These are phyloP conservation scores for Xenentodon cancila DNA, from an alignment of 2,797 vertebrate genomes.

Conservation along the genomic window DNA sequence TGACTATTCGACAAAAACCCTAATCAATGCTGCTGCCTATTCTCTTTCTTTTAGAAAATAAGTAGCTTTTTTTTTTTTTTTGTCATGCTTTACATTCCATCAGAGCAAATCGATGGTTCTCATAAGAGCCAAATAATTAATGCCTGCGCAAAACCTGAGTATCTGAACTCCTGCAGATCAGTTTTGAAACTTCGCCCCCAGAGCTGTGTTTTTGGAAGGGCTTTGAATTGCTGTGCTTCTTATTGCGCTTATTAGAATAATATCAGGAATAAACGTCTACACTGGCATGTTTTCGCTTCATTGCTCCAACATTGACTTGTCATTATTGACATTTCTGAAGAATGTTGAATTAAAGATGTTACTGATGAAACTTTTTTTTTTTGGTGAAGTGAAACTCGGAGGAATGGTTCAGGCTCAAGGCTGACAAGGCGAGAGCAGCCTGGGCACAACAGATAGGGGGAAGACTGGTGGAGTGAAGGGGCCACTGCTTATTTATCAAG, in stretches of 20 bases:
- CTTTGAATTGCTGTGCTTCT: constrained; percentile 43
- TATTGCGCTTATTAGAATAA: constrained; percentile 34
- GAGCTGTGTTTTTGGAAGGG: constrained; percentile 22
- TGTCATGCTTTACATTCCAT: constrained; percentile 59
- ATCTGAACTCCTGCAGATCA: constrained; percentile 27
- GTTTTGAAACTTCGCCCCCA: constrained; percentile 13
- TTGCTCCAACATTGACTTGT: constrained; percentile 41
- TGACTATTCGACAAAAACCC: constrained; percentile 65
- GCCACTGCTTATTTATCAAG: constrained; percentile 80
- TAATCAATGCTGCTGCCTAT: constrained; percentile 66
- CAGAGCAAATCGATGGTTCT: constrained; percentile 58
- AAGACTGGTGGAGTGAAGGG: constrained; percentile 49
- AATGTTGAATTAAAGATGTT: constrained; percentile 56
- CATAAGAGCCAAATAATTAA: constrained; percentile 54
- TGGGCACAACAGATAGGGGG: constrained; percentile 60
- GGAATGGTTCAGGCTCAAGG: constrained; percentile 36
- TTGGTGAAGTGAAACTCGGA: constrained; percentile 32
- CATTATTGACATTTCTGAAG: constrained; percentile 50
- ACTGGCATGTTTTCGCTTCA: constrained; percentile 37
- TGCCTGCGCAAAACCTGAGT: constrained; percentile 32
- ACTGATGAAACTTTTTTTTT: constrained; percentile 44
- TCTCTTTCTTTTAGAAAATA: constrained; percentile 59
- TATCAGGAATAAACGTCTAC: constrained; percentile 46
- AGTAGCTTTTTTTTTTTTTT: constrained; percentile 26
- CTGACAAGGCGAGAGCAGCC: constrained; percentile 40